Conservation (phyloP, 2,797 vertebrate species). For the Sebastes nivosus region DNA sequence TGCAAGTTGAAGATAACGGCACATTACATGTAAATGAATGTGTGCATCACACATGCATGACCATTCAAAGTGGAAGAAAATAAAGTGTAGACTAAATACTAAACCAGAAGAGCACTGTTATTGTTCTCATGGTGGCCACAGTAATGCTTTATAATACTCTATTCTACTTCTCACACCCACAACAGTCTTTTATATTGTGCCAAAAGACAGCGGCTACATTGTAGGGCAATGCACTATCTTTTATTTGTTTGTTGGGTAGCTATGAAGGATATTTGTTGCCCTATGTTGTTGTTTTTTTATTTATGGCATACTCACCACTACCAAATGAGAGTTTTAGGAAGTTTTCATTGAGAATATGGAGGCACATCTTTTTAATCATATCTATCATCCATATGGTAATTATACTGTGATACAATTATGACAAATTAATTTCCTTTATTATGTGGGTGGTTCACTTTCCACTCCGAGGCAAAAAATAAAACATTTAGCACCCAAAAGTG, state of each 20-base stretch:
- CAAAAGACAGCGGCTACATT: background rate
- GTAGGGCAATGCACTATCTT: background rate
- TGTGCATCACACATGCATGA: background rate
- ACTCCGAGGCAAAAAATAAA: background rate
- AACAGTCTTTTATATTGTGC: background rate
- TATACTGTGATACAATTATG: background rate
- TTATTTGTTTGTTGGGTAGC: background rate
- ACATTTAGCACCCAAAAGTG: background rate
- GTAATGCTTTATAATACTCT: background rate
- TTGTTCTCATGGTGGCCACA: background rate
- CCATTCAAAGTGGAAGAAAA: background rate
- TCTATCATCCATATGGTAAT: background rate
- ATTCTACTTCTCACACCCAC: background rate
- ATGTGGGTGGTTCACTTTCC: background rate
- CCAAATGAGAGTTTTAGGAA: background rate
- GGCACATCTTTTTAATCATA: background rate
- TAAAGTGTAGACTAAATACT: background rate
- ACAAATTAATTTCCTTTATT: conserved; percentile 1
- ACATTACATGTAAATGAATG: background rate
- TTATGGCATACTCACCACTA: background rate
- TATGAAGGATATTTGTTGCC: background rate
- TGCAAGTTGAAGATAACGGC: background rate
- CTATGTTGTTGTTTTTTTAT: background rate
- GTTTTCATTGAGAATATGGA: background rate
- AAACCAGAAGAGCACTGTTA: background rate